Evolutionary conservation across 2,797 vertebrate genomes (phyloP), one percentile per base, ranked within the genome.

Genomic region (Melanitta fusca): DNA sequence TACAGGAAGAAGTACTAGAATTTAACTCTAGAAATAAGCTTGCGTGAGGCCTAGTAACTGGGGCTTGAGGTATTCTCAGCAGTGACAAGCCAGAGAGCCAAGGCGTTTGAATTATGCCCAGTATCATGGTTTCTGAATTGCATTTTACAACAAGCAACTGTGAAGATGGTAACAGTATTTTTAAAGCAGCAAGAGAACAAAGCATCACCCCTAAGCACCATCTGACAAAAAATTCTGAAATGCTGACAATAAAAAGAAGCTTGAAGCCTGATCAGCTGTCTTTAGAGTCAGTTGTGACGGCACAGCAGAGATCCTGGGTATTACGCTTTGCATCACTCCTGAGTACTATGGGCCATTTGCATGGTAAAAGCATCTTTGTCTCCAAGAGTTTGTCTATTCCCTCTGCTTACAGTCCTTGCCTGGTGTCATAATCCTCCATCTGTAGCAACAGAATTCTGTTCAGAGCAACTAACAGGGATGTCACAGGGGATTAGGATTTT

Each of bases 401-500:
- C 65, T 56, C 80, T 89, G 80, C 36, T 93, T 73, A 47, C 54
- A 64, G 36, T 58, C 65, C n/a, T 47, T 80, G 58, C 68, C 71
- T 94, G 53, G 74, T 75, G 66, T 85, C 91, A 85, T 92, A 96
- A 97, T 88, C 91, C 93, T 64, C 68, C 38, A 58, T 81, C 85
- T 93, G 60, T 41, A 54, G 82, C 72, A 94, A 88, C 61, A 80
- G 78, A 95, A 88, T 86, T 80, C 92, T 86, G 51, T 92, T 91
- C 82, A 93, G 71, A 93, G 39, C 62, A 95, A 85, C 84, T 95
- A 94, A 93, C 27, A 83, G 58, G 60, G 69, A 85, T 88, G 84
- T 94, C 95, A 95, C 68, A 94, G 89, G 66, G 88, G 82, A 95
- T 96, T 92, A 97, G 58, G 64, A 89, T 89, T 95, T 95, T 65